A percentile compares a stretch with the other conserved stretches of the same genome.
These are phyloP conservation scores for Rousettus madagascariensis DNA, from an alignment of 2,797 vertebrate genomes.

Conservation along the genomic window DNA sequence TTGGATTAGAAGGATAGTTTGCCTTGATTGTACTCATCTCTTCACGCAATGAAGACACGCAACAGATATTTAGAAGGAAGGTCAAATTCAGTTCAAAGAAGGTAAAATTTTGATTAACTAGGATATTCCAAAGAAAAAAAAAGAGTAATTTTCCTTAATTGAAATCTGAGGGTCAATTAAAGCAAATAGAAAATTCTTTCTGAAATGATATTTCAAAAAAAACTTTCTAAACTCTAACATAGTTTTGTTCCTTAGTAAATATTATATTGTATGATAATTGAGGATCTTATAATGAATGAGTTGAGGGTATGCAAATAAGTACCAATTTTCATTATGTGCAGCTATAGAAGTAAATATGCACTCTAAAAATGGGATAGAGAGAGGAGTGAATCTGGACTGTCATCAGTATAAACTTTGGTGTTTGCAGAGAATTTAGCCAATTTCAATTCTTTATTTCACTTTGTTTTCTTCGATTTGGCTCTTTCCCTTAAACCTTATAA, in stretches of 20 bases:
- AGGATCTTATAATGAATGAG: background rate
- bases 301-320: background rate
- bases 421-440: background rate
- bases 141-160: background rate
- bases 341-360: background rate
- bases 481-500: background rate
- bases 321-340: background rate
- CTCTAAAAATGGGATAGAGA: background rate
- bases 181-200: constrained; percentile 20
- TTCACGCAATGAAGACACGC: background rate
- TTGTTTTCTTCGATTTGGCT: background rate
- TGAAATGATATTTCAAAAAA: background rate
- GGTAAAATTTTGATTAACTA: background rate
- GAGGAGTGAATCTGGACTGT: background rate
- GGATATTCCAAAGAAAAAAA: background rate
- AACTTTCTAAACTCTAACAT: background rate
- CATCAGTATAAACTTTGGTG: rapidly evolving
- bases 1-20: background rate
- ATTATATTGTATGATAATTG: background rate
- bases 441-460: constrained; percentile 2
- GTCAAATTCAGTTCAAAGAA: constrained; percentile 25
- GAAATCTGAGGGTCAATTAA: background rate
- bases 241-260: background rate
- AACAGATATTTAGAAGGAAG: background rate
- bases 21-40: background rate